Base-by-base conservation (phyloP, 2,888 invertebrate genomes). In the Tetramorium bicarinatum region DNA sequence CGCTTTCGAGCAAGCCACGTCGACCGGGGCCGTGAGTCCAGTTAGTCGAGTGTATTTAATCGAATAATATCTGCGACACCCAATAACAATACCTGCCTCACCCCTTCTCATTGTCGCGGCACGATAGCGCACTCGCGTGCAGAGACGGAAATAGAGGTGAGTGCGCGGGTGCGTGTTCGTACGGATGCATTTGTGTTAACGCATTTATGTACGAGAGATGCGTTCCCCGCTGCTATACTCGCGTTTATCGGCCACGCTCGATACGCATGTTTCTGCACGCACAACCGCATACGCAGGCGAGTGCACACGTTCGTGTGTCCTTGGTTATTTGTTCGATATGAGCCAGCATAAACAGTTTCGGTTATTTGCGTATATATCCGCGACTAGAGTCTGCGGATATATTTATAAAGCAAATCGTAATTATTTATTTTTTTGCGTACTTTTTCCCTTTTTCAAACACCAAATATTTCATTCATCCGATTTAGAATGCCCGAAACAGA, bases 21-120 rank as follows among this genome's bases (percentile, higher is more conserved):
- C 67, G 76, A 13, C 76, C 38, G 69, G 69, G 72, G 6, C 41
- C 79, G 76, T 56, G 89, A 88, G 66, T 67, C 86, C 83, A 87
- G 86, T 86, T 87, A 80, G 88, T 88, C 86, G 83, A 84, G 67
- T 82, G 83, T 82, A 83, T 87, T 88, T 88, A 88, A 88, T 88
- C 85, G 86, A 85, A 87, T 88, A 88, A 88, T 88, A 83, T 82
- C 84, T 47, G 56, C 79, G 84, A 83, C 79, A 80, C 75, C 86
- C 79, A 67, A 72, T 76, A 82, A 88, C 76, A 79, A 84, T 85
- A 85, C 87, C 25, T 82, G 8, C 18, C 41, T 34, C 29, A 15
- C 34, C 34, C 62, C 62, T 41, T 59, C 61, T 77, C 77, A 67
- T 66, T 54, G 77, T 44, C 64, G 75, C 54, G 44, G 29, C 71